Conservation (phyloP, 1,140 invertebrate genomes). For the Drosophila parvula region DNA sequence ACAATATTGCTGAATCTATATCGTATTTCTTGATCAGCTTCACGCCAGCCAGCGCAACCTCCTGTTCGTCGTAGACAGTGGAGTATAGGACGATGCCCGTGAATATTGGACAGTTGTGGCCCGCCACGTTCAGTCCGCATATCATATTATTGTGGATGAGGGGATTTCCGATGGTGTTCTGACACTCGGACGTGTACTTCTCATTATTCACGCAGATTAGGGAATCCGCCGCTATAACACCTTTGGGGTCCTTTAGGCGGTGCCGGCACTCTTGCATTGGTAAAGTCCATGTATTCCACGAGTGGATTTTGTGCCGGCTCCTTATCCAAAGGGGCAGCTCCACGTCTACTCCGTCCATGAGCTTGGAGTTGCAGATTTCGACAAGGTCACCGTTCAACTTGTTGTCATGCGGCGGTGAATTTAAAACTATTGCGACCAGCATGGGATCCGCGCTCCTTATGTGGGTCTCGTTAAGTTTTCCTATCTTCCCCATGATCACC, state of each 20-base stretch:
- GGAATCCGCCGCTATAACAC: not conserved
- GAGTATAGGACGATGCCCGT: constrained; percentile 18
- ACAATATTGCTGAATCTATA: constrained; percentile 10
- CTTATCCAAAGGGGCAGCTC: constrained; percentile 36
- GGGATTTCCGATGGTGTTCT: constrained; percentile 26
- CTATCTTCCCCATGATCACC: not conserved
- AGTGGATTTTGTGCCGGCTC: constrained; percentile 7
- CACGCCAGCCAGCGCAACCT: not conserved
- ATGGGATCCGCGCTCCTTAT: not conserved
- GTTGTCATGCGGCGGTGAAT: not conserved
- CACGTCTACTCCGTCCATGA: not conserved
- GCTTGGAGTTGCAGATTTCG: constrained; percentile 10
- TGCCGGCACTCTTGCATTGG: constrained; percentile 19
- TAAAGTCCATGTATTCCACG: not conserved
- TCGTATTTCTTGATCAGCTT: not conserved
- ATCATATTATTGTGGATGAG: constrained; percentile 26
- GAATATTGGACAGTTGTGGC: constrained; percentile 37
- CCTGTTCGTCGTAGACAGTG: constrained; percentile 5
- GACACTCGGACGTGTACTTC: not conserved
- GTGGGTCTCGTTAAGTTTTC: not conserved
- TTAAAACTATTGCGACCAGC: constrained; percentile 1
- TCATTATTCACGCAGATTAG: constrained; percentile 40
- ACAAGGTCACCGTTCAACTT: not conserved
- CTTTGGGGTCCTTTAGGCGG: not conserved
- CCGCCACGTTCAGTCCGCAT: constrained; percentile 52